Conservation (phyloP, 2,888 invertebrate genomes). For the Empis livida region DNA sequence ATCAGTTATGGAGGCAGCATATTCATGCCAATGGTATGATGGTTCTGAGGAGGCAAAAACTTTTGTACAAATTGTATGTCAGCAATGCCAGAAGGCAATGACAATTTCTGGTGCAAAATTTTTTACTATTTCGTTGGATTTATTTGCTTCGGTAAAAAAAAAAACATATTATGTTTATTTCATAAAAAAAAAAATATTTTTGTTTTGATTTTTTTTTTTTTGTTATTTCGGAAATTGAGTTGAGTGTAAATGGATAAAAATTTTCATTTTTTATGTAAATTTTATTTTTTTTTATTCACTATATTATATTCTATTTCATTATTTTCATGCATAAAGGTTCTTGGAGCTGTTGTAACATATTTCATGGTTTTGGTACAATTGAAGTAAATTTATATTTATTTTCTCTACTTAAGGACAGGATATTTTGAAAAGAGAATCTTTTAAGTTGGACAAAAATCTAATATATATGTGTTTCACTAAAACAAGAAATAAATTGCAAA, state of each 20-base stretch:
- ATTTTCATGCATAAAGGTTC: slow-evolving; percentile 42
- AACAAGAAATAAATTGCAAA: no score
- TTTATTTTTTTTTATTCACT: no score
- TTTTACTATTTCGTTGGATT: slow-evolving; percentile 74
- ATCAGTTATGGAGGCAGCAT: slow-evolving; percentile 84
- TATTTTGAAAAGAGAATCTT: no score
- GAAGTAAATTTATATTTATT: slow-evolving; percentile 41
- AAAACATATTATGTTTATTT: no score
- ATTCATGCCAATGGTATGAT: slow-evolving; percentile 83
- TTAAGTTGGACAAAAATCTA: no score
- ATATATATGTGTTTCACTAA: no score
- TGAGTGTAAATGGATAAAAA: no score
- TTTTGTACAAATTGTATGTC: slow-evolving; percentile 81
- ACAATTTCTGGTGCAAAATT: slow-evolving; percentile 82
- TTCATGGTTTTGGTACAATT: slow-evolving; percentile 87
- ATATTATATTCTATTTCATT: not conserved
- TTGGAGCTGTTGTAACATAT: slow-evolving; percentile 78
- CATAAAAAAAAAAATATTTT: not conserved
- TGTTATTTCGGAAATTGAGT: no score
- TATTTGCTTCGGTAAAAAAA: slow-evolving; percentile 72
- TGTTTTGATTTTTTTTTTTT: not conserved
- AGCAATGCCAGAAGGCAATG: slow-evolving; percentile 82
- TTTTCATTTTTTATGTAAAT: no score
- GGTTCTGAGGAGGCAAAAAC: slow-evolving; percentile 83
- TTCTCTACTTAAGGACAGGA: no score